Evolutionary conservation across 2,888 invertebrate species (phyloP).

Genomic region (Caenorhabditis auriculariae): DNA sequence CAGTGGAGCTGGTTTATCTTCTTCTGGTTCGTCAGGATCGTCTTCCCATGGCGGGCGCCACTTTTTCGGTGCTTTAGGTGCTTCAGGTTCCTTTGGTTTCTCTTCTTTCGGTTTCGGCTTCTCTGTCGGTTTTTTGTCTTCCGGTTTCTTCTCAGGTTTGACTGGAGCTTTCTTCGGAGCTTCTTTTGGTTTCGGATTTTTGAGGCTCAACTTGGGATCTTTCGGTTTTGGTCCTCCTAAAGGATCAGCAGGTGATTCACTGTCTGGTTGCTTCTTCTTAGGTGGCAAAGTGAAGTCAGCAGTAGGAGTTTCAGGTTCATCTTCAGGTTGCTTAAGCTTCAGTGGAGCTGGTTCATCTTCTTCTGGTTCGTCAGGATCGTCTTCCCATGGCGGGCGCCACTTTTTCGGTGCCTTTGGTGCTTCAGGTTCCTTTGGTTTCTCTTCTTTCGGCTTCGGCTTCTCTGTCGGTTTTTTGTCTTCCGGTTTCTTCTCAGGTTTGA

Average conservation of each 20-base stretch:
- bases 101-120: slow-evolving; percentile 11
- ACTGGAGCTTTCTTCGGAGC: slow-evolving; percentile 23
- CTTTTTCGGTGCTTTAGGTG: slow-evolving; percentile 20
- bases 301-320: slow-evolving; percentile 31
- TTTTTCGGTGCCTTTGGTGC: slow-evolving; percentile 23
- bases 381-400: slow-evolving; percentile 20
- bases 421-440: slow-evolving; percentile 4
- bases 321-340: slow-evolving; percentile 18
- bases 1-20: no score
- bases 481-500: slow-evolving; percentile 6
- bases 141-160: slow-evolving; percentile 16
- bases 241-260: slow-evolving; percentile 32
- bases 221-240: slow-evolving; percentile 26
- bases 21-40: slow-evolving; percentile 30
- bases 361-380: slow-evolving; percentile 4
- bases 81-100: slow-evolving; percentile 17
- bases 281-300: slow-evolving; percentile 22
- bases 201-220: slow-evolving; percentile 22
- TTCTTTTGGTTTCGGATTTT: slow-evolving; percentile 13
- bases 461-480: slow-evolving; percentile 1
- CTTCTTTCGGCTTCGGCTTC: not conserved
- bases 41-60: slow-evolving; percentile 22
- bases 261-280: slow-evolving; percentile 22
- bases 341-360: not conserved
- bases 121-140: slow-evolving; percentile 10